Evolutionary conservation across 1,140 invertebrate genomes (phyloP), one percentile per base, ranked within the genome.

Genomic region (Drosophila kanapiae): DNA sequence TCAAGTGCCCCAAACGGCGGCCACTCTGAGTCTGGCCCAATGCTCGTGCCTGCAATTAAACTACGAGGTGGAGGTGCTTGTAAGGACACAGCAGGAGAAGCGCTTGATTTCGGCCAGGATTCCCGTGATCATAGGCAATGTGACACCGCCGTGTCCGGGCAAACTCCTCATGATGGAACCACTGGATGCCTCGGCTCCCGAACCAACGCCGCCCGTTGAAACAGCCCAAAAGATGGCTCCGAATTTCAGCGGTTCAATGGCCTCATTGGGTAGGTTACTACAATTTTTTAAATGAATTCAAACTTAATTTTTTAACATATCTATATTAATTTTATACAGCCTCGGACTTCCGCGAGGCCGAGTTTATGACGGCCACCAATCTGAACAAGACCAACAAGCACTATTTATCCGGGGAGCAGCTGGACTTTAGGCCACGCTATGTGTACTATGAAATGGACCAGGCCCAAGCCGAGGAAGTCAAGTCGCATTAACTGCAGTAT

Each of bases 11-110:
- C 94, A 95, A 7, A 86, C 95, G 68, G 95, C 96, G 13, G 95
- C 96, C 0, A 95, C 95, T 3, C 95, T 96, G 88, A 92, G 54
- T n/a, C 10, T 95, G 2, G 92, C 94, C 3, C 94, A 95, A 70
- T 96, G 96, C 75, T 93, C 94, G 27, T 94, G 96, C 45, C 96
- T 97, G 45, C 95, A 96, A 91, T 86, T 96, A 31, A 94, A 94
- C 75, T 96, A 96, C 91, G 94, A 95, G 81, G 77, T 97, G 11
- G 94, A 95, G 91, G 94, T 96, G 1, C 64, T 75, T 23, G 79
- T 93, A 7, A 78, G 71, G 53, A 87, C 92, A 2, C 65, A 63
- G 23, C 80, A 91, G 16, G 54, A 83, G 10, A 93, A 94, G 63
- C 90, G 91, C 35, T 94, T 94, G 63, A 86, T 95, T 13, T 70